Percentiles rank a stretch among this genome's conserved stretches.
These are phyloP conservation scores for Grammomys surdaster DNA, from an alignment of 2,113 vertebrate species.

Conservation along the genomic window DNA sequence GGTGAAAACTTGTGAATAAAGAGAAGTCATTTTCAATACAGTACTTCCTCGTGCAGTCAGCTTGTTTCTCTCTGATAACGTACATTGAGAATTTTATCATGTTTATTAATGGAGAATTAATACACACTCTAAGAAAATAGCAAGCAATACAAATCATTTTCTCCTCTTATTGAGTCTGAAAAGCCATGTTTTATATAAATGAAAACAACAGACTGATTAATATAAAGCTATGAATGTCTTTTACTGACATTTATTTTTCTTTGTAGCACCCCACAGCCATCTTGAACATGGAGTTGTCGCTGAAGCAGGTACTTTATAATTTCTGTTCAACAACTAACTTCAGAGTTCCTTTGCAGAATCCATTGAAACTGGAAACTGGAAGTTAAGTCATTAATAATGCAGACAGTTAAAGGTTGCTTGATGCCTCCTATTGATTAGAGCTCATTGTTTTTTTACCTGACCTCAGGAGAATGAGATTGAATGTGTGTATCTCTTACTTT, in stretches of 20 bases:
- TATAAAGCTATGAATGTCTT: slow-evolving; percentile 43
- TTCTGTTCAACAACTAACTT: slow-evolving; percentile 25
- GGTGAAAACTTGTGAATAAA: slow-evolving; percentile 46
- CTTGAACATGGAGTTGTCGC: slow-evolving; percentile 94
- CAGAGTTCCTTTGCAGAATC: slow-evolving; percentile 30
- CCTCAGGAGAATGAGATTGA: slow-evolving; percentile 10
- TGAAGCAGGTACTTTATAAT: slow-evolving; percentile 93
- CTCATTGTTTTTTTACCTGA: neutral
- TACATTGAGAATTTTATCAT: slow-evolving; percentile 4
- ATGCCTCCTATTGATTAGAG: slow-evolving; percentile 9
- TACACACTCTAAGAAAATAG: neutral
- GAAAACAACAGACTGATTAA: neutral
- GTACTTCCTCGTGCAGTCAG: neutral
- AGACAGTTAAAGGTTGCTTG: neutral
- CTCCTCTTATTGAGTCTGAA: neutral
- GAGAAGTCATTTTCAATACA: slow-evolving; percentile 10
- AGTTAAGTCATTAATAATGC: slow-evolving; percentile 29
- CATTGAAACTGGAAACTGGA: slow-evolving; percentile 2
- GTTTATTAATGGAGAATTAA: neutral
- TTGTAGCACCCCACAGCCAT: slow-evolving; percentile 90
- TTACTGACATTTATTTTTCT: slow-evolving; percentile 66
- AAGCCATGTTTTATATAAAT: neutral
- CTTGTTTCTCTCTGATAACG: slow-evolving; percentile 48
- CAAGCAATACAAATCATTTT: neutral
- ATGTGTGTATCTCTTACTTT: neutral